Evolutionary conservation across 2,797 vertebrate species (phyloP), one percentile per base, ranked within the genome.

Genomic region (Cuculus canorus): DNA sequence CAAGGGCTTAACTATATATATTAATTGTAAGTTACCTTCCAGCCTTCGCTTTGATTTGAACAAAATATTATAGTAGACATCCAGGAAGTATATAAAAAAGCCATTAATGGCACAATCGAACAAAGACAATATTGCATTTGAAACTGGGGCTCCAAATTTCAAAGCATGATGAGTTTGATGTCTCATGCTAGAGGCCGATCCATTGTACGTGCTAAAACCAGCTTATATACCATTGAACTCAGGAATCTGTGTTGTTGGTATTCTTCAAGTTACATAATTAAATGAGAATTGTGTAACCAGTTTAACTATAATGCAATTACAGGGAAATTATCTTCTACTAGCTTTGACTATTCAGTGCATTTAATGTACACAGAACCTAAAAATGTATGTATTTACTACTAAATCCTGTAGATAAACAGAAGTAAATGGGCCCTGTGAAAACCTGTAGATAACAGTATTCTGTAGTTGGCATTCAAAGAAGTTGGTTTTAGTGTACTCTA

Each of bases 351-450:
- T 97, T 96, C 92, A 93, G 73, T 88, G 37, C 92, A 92, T 91
- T 95, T 96, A 95, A 96, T 84, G 91, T 90, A 91, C 91, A 89
- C 86, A 77, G 39, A 80, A 80, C 47, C 57, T 76, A 77, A 7
- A 96, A 94, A 96, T 94, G 77, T 61, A 91, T 52, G 85, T 89
- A 93, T 96, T 94, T 91, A 69, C 95, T 95, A 96, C 89, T 63
- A 88, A 92, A 82, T 24, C 45, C 39, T 52, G 63, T 86, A 68
- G 82, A 92, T 91, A 94, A 92, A 93, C 94, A 93, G 76, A 86
- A 88, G 56, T 72, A 93, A 93, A 82, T 92, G 3, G 4, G 10
- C 52, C 89, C 59, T 33, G 33, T 88, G 60, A 84, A 93, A 94
- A 70, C 25, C 63, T 84, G 82, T 82, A 86, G 70, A 52, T 91